Base-by-base conservation (phyloP, 1,140 invertebrate species). In the Drosophila navojoa region DNA sequence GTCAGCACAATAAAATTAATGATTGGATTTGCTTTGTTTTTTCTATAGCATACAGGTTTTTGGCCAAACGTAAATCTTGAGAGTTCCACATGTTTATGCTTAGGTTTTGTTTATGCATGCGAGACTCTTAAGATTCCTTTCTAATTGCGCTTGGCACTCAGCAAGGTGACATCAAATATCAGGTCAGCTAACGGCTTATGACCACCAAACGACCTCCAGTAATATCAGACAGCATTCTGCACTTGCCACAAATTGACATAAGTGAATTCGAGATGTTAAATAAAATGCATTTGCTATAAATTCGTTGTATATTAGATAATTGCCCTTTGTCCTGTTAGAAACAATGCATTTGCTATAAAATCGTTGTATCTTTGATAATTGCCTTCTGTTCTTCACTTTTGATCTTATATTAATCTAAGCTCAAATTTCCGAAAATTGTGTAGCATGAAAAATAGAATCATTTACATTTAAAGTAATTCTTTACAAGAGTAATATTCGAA, bases 1-100 rank as follows among this genome's bases (percentile, higher is more conserved):
- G 79, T 80, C 79, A 89, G 84, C 84, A 78, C 76, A 89, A 89
- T 89, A 89, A 89, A 89, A 89, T 89, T 89, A 89, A 89, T 89
- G 77, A 84, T 80, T 74, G 80, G 63, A 82, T 22, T 22, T 1
- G 19, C 2, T 22, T 22, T 22, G 19, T 22, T 22, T 22, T 78
- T 44, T 71, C 82, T 82, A 79, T 82, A 76, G 69, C 79, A 82
- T 82, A 82, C 82, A 71, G 82, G 84, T 82, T 82, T 82, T 79
- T 49, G 63, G 70, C 58, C 59, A 67, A 52, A 44, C 79, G 89
- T 89, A 89, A 87, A 89, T 89, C 81, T 86, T 82, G 19, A 35
- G 44, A 68, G 52, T 29, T 29, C 40, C 22, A 16, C 50, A 44
- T 55, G 25, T 13, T 13, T 42, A 25, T 47, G 13, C 7, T 16